Evolutionary conservation across 2,113 vertebrate genomes (phyloP).

Genomic region (Fregetta grallaria): DNA sequence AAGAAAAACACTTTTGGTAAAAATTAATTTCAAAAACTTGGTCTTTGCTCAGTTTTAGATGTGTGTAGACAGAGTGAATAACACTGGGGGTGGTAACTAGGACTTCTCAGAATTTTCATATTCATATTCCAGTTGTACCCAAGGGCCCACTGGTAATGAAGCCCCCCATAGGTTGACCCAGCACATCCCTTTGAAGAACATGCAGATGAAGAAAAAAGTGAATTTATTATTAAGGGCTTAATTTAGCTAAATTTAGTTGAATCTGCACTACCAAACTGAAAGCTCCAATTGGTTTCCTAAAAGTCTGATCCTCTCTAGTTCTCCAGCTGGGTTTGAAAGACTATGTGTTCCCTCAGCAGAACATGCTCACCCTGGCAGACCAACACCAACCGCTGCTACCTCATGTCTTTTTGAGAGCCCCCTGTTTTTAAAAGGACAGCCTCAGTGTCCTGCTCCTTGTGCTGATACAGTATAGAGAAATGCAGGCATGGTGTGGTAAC

Average conservation of each 20-base stretch:
- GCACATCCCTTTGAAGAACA: slow-evolving; percentile 9
- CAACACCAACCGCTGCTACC: not conserved
- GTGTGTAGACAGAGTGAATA: not conserved
- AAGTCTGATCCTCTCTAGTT: not conserved
- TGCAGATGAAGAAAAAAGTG: slow-evolving; percentile 17
- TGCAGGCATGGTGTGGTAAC: not conserved
- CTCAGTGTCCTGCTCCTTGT: not conserved
- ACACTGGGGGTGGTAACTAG: not conserved
- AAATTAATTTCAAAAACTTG: not conserved
- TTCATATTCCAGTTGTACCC: not conserved
- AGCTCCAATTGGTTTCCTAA: not conserved
- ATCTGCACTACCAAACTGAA: not conserved
- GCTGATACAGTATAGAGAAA: not conserved
- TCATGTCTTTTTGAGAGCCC: not conserved
- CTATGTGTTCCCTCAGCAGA: not conserved
- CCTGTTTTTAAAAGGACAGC: not conserved
- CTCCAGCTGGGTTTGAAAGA: not conserved
- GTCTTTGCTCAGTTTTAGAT: not conserved
- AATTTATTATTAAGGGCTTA: slow-evolving; percentile 55
- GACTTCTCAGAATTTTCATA: not conserved
- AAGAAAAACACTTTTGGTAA: not conserved
- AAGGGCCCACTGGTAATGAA: not conserved
- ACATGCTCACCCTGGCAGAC: not conserved
- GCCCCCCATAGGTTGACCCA: not conserved
- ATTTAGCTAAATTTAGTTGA: slow-evolving; percentile 10